Evolutionary conservation across 2,113 vertebrate species (phyloP), one percentile per base, ranked within the genome.

Genomic region (Tachuris rubrigastra): DNA sequence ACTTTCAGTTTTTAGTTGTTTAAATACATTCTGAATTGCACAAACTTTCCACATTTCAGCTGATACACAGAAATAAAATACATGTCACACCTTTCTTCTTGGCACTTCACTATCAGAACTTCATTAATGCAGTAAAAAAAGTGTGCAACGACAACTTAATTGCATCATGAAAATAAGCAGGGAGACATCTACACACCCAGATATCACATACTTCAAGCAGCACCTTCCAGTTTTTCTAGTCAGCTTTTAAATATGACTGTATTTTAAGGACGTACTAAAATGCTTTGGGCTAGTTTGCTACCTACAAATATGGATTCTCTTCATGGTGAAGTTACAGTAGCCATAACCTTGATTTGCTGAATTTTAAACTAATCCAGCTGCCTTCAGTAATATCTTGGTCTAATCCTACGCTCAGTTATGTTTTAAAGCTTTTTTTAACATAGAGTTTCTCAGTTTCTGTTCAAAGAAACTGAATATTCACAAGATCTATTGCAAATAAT

Each of bases 161-260:
- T 95, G 78, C 68, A 59, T 90, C 87, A 90, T 71, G 74, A 90
- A 95, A 91, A 90, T 74, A 69, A 93, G 63, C 30, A 77, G 19
- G 74, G 55, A 96, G 62, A 91, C 85, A 90, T 71, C 72, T 83
- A 93, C 93, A 96, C 91, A 71, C 93, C 94, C 91, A 95, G 74
- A 86, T 88, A 89, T 86, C 92, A 91, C 52, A 66, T 90, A 82
- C 58, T 91, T 88, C 75, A 91, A 91, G 67, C 85, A 96, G 85
- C 79, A 91, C 91, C 8, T 71, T 96, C 96, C 87, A 90, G 96
- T 96, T 97, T 90, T 95, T 96, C 96, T 63, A 55, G 95, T 96
- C 46, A 72, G 73, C 60, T 95, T 84, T 90, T 94, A 91, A 94
- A 62, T 19, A 90, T 13, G 72, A 44, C 47, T 63, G 5, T 35